Base-by-base conservation (phyloP, 2,888 invertebrate species). In the Coenonympha glycerion region DNA sequence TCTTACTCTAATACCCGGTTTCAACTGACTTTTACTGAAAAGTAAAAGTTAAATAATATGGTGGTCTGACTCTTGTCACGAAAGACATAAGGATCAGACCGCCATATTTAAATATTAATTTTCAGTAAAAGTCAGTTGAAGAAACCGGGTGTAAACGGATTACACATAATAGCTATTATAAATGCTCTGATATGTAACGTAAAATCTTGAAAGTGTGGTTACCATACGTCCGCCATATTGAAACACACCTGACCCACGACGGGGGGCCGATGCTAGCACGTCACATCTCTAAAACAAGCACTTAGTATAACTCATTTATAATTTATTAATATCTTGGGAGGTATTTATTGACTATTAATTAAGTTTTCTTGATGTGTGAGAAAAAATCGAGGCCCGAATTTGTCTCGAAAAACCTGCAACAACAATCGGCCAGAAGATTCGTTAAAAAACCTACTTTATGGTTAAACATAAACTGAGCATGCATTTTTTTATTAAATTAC, bases 181-280 rank as follows among this genome's bases (percentile, higher is more conserved):
- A n/a, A n/a, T n/a, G n/a, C n/a, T n/a, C n/a, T n/a, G n/a, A n/a
- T n/a, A n/a, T n/a, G n/a, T n/a, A n/a, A n/a, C n/a, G n/a, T n/a
- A n/a, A n/a, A n/a, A n/a, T n/a, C n/a, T n/a, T n/a, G n/a, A n/a
- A n/a, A n/a, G n/a, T n/a, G 22, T 47, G 34, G 53, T 48, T 34
- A 51, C 51, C 51, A 44, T 39, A 51, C 22, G 9, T 24, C 47
- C 40, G 47, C 52, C 47, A 52, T 52, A 45, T 54, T 45, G 47
- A 47, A 47, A 54, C 47, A 54, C 51, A 51, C 47, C 51, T 54
- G 54, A 54, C 54, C 54, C 51, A 30, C 51, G 39, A 40, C 53
- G 47, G 47, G 54, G 54, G 47, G 54, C 44, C 39, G 24, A 51
- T 37, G 50, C 50, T 44, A 44, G 44, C 44, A 44, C 47, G 53